Conservation (phyloP, 2,113 vertebrate genomes). For the Nerophis ophidion region DNA sequence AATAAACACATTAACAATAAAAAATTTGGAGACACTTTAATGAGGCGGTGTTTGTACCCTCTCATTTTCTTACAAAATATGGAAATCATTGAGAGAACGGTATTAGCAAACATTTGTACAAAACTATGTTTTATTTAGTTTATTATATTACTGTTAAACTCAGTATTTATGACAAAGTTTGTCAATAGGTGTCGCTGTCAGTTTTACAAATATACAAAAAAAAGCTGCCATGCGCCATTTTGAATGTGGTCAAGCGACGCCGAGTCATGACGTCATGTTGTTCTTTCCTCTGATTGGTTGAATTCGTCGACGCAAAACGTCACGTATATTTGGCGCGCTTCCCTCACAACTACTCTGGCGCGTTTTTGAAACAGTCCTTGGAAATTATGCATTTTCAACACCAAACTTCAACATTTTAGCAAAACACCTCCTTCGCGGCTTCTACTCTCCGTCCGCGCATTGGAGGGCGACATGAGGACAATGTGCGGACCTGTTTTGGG, state of each 20-base stretch:
- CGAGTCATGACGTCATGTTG: background rate
- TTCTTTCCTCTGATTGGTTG: slow-evolving; percentile 53
- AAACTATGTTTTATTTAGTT: too few relatives aligned
- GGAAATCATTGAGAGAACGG: too few relatives aligned
- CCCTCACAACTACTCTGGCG: slow-evolving; percentile 39
- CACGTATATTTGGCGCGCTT: slow-evolving; percentile 67
- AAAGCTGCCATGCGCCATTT: slow-evolving; percentile 21
- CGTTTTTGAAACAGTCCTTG: slow-evolving; percentile 47
- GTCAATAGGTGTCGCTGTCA: slow-evolving; percentile 32
- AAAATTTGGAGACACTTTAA: too few relatives aligned
- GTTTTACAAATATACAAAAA: background rate
- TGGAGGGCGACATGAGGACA: background rate
- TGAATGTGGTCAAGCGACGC: slow-evolving; percentile 27
- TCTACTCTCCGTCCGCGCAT: background rate
- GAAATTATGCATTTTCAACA: slow-evolving; percentile 14
- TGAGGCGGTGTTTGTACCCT: too few relatives aligned
- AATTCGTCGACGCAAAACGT: slow-evolving; percentile 29
- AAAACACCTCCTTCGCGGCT: background rate
- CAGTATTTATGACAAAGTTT: background rate
- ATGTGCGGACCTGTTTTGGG: slow-evolving; percentile 9
- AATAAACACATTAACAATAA: too few relatives aligned
- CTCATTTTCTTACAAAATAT: too few relatives aligned
- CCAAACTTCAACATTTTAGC: accelerated
- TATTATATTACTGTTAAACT: background rate
- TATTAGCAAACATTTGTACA: too few relatives aligned